A percentile compares a stretch with the other conserved stretches of the same genome.
Evolutionary conservation across 2,113 vertebrate genomes (phyloP).

Genomic region (Oceanites oceanicus): DNA sequence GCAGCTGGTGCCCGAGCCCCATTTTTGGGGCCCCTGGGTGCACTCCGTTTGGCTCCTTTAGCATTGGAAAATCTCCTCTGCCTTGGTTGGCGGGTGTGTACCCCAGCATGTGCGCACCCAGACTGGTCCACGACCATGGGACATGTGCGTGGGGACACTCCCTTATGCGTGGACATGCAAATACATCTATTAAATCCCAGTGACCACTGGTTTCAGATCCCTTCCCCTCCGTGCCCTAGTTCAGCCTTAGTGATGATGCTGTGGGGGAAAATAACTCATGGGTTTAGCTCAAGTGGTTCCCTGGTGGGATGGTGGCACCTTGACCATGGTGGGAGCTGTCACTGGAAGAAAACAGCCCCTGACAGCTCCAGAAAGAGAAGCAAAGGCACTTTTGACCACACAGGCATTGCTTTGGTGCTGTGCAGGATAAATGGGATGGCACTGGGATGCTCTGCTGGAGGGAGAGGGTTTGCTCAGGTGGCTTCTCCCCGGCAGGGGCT

Average conservation of each 20-base stretch:
- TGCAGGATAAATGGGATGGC: background rate
- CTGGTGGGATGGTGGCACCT: background rate
- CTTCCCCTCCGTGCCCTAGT: background rate
- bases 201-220: background rate
- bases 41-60: background rate
- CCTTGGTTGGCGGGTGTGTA: rapidly evolving
- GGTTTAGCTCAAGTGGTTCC: background rate
- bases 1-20: no score
- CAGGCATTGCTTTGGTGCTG: background rate
- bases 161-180: rapidly evolving
- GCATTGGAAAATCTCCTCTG: background rate
- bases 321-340: background rate
- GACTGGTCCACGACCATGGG: rapidly evolving
- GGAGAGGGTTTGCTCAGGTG: background rate
- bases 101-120: rapidly evolving
- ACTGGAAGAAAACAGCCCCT: background rate
- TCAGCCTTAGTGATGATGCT: background rate
- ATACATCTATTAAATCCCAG: background rate
- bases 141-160: rapidly evolving
- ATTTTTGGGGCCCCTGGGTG: background rate
- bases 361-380: background rate
- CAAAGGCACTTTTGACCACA: background rate
- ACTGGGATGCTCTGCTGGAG: background rate
- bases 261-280: background rate
- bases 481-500: background rate